Evolutionary conservation across 2,797 vertebrate species (phyloP).

Genomic region (Alca torda): DNA sequence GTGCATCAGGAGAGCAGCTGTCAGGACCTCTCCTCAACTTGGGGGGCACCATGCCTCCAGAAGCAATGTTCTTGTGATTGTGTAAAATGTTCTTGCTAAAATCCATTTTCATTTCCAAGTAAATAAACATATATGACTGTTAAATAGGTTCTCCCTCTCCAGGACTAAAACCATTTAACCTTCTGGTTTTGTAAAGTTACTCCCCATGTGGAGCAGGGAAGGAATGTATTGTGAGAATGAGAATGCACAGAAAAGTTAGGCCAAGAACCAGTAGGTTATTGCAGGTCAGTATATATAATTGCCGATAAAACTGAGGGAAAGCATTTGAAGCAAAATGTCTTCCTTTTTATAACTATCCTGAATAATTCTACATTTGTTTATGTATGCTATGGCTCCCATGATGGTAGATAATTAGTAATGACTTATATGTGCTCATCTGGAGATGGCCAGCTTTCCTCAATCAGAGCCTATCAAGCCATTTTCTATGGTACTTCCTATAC

Average conservation of each 20-base stretch:
- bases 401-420: neutral
- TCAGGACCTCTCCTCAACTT: neutral
- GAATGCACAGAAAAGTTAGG: neutral
- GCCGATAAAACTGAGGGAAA: neutral
- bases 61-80: neutral
- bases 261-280: neutral
- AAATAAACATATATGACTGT: neutral
- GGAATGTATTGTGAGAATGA: neutral
- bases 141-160: neutral
- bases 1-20: neutral
- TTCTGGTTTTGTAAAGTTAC: neutral
- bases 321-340: neutral
- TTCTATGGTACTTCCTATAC: neutral
- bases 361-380: neutral
- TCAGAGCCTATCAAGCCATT: neutral
- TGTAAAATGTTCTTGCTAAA: neutral
- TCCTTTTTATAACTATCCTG: neutral
- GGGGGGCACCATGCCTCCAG: neutral
- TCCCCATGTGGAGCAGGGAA: neutral
- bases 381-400: neutral
- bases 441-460: neutral
- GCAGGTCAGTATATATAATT: neutral
- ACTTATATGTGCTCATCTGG: neutral
- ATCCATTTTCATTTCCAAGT: neutral
- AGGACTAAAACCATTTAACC: neutral